Evolutionary conservation across 2,888 invertebrate genomes (phyloP), one percentile per base, ranked within the genome.

Genomic region (Schrankia costaestrigalis): DNA sequence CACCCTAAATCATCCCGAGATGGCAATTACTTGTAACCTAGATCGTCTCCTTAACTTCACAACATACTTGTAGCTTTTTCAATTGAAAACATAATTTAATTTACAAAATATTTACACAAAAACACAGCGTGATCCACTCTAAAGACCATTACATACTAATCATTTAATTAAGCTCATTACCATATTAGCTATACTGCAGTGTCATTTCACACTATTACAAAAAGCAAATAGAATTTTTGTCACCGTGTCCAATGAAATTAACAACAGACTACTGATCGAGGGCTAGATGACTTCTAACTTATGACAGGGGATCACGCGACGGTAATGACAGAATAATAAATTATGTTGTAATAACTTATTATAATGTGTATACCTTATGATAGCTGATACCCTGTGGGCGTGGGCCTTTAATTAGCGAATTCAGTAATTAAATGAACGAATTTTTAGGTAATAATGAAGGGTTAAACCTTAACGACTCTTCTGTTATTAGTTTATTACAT

Each of bases 301-400:
- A 87, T 86, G 87, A 86, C 72, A 57, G 48, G 56, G 35, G 41
- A 60, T 57, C 87, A 87, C 85, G 87, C 87, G 68, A 86, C 60
- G 58, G 75, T 86, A 87, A 86, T 79, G 86, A 86, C 83, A 84
- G 80, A 71, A 84, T 84, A 84, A 87, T 86, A 86, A 86, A 86
- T 87, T 81, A 85, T 80, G 73, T 70, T 75, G 80, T 85, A 87
- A 86, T 86, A 85, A 86, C 64, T 84, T 82, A 86, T 81, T 83
- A 81, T 85, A 84, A 83, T 82, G 78, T 77, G 60, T 69, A 71
- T 63, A 71, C 71, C 69, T 71, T 75, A 76, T 71, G 70, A 77
- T 74, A 73, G 61, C 56, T 64, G 28, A 39, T 39, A 56, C 52
- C 49, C 69, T 67, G 56, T 60, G 65, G 76, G 75, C 63, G 68